A percentile compares a stretch with the other conserved stretches of the same genome.
Conservation (phyloP, 2,113 vertebrate genomes). For the Oreocharis arfaki region DNA sequence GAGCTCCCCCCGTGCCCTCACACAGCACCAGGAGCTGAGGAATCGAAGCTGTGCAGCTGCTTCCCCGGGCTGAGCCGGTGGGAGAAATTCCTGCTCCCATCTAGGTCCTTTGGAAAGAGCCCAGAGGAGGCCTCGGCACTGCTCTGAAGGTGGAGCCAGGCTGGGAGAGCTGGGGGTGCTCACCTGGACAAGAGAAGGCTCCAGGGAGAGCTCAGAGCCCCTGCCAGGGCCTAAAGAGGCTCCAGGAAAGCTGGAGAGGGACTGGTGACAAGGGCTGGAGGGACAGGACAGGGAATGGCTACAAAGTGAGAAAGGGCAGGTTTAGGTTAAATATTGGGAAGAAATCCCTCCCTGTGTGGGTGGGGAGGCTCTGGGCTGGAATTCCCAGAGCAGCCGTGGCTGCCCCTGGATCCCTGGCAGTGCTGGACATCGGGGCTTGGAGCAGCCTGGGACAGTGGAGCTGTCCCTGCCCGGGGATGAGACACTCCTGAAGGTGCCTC, state of each 20-base stretch:
- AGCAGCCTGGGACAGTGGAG: neutral
- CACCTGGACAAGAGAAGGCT: neutral
- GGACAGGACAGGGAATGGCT: neutral
- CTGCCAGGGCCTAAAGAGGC: neutral
- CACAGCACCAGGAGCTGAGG: neutral
- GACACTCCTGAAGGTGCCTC: neutral
- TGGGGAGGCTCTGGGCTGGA: neutral
- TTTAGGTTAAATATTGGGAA: rapidly evolving
- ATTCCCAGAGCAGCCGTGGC: neutral
- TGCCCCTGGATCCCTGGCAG: neutral
- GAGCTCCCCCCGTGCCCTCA: neutral
- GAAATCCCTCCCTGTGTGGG: rapidly evolving
- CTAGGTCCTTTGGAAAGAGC: neutral
- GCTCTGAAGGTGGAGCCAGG: neutral
- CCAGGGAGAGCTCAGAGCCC: neutral
- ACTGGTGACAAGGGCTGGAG: neutral
- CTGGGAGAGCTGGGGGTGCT: neutral
- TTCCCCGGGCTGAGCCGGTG: neutral
- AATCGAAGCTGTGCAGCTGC: neutral
- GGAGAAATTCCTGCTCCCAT: neutral
- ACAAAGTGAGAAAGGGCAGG: neutral
- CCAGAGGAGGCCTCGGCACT: neutral
- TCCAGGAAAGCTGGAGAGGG: neutral
- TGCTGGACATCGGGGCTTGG: rapidly evolving
- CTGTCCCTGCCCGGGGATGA: neutral